Conservation (phyloP, 2,888 invertebrate genomes). For the Polydrusus cervinus region DNA sequence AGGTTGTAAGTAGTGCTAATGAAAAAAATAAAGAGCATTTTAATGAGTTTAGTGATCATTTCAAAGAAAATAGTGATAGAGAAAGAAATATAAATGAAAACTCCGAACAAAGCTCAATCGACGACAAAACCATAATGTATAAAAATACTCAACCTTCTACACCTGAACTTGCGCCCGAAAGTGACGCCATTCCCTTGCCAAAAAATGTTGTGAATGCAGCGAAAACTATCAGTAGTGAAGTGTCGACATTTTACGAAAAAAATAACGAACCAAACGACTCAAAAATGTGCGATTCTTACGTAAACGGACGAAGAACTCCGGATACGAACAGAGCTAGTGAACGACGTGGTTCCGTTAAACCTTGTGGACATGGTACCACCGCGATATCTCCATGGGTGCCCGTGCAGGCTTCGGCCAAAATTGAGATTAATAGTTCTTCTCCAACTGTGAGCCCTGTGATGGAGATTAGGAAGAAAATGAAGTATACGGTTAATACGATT, state of each 20-base stretch:
- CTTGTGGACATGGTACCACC: constrained; percentile 69
- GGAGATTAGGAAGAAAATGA: constrained; percentile 61
- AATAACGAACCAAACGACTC: constrained; percentile 60
- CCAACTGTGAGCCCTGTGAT: constrained; percentile 67
- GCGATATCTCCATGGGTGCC: constrained; percentile 67
- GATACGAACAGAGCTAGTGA: constrained; percentile 13
- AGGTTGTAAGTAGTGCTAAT: not conserved
- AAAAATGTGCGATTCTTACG: constrained; percentile 57
- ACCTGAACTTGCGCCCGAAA: constrained; percentile 63
- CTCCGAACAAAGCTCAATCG: constrained; percentile 10
- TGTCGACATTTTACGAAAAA: constrained; percentile 61
- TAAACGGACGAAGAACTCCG: constrained; percentile 52
- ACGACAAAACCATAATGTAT: constrained; percentile 60
- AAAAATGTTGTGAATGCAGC: constrained; percentile 63
- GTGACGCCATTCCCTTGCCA: constrained; percentile 60
- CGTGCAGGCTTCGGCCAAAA: constrained; percentile 57
- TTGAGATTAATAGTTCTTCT: constrained; percentile 57
- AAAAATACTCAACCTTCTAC: constrained; percentile 65
- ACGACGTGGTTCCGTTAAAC: constrained; percentile 64
- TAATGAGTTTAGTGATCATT: not conserved
- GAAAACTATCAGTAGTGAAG: constrained; percentile 59
- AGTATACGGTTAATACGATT: constrained; percentile 53
- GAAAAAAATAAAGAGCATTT: not conserved
- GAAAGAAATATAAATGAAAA: constrained; percentile 52
- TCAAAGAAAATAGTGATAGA: constrained; percentile 32